A percentile compares a stretch with the other conserved stretches of the same genome.
phyloP scores from a whole-genome alignment of 2,888 invertebrate genomes.

The Eupithecia abbreviata region DNA sequence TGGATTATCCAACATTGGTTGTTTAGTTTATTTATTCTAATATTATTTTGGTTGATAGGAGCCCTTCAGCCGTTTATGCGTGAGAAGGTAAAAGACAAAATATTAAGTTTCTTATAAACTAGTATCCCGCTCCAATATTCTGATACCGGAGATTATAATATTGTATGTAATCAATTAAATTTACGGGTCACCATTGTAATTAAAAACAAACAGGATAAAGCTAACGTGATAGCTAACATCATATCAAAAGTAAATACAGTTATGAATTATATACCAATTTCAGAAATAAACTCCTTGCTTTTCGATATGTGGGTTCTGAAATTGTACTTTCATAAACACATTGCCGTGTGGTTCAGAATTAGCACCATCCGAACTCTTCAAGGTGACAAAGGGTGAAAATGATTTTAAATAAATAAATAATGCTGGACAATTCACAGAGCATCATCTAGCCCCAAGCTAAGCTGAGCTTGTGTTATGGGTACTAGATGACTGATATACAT shows the following conservation, averaged over 20 bases:
- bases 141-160: neutral
- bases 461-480: too few species aligned
- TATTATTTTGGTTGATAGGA: neutral
- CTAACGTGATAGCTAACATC: neutral
- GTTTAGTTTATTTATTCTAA: too few species aligned
- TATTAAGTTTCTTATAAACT: too few species aligned
- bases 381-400: too few species aligned
- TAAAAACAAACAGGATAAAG: slow-evolving; percentile 19
- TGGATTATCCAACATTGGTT: too few species aligned
- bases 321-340: neutral
- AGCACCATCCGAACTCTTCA: too few species aligned
- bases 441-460: too few species aligned
- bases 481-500: too few species aligned
- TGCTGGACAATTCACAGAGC: too few species aligned
- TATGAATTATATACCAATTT: slow-evolving; percentile 1
- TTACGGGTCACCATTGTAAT: slow-evolving; percentile 13
- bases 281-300: neutral
- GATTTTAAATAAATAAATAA: too few species aligned
- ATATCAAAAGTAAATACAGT: neutral
- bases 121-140: neutral
- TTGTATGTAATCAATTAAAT: neutral
- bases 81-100: neutral
- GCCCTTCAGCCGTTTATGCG: neutral
- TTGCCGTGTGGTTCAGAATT: neutral
- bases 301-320: neutral